Evolutionary conservation across 2,113 vertebrate genomes (phyloP).

Genomic region (Alectura lathami): DNA sequence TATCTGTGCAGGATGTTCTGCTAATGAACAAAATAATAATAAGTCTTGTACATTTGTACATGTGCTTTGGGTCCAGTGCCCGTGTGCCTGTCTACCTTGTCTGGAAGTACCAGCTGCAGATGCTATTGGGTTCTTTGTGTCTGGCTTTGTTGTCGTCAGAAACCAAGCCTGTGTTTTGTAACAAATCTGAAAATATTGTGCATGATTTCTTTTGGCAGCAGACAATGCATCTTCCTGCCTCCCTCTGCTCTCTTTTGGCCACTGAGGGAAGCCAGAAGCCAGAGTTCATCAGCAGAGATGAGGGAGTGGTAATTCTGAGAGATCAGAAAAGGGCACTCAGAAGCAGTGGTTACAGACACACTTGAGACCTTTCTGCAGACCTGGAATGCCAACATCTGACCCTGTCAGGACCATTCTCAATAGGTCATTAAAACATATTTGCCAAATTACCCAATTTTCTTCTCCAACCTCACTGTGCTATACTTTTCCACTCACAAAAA

Average conservation of each 20-base stretch:
- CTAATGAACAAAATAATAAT: slow-evolving; percentile 27
- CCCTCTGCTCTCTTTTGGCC: not conserved
- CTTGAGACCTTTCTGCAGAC: not conserved
- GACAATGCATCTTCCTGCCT: not conserved
- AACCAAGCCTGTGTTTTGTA: not conserved
- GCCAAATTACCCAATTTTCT: not conserved
- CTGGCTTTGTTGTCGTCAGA: not conserved
- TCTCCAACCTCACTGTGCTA: not conserved
- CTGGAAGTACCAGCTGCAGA: not conserved
- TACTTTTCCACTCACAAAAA: not conserved
- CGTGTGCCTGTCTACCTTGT: not conserved
- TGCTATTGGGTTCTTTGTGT: not conserved
- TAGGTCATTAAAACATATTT: not conserved
- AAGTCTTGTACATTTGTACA: not conserved
- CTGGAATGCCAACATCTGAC: not conserved
- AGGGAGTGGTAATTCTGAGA: not conserved
- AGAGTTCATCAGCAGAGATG: not conserved
- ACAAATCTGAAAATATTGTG: not conserved
- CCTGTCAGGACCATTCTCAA: not conserved
- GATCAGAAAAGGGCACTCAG: not conserved
- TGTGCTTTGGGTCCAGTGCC: not conserved
- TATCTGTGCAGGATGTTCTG: not conserved
- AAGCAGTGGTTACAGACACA: not conserved
- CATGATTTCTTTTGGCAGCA: not conserved
- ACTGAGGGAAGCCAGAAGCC: not conserved